phyloP scores from a whole-genome alignment of 2,888 invertebrate species.

The Mimumesa dahlbomi region DNA sequence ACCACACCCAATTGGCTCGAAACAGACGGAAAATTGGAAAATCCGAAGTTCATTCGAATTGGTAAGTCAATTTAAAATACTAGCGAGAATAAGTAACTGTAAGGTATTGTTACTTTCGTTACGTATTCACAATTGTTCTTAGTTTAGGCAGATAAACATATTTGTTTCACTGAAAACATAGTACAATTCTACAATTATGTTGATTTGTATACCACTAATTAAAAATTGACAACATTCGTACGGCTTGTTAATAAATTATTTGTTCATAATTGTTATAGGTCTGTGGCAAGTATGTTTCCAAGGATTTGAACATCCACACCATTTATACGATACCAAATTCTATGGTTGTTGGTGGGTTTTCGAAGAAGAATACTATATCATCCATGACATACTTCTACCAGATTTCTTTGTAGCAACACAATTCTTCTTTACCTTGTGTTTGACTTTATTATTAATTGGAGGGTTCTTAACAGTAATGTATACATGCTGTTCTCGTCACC shows the following conservation, averaged over 20 bases:
- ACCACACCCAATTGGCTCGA: constrained; percentile 98
- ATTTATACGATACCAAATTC: constrained; percentile 91
- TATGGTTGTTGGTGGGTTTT: constrained; percentile 98
- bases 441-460: constrained; percentile 90
- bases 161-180: no score
- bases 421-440: constrained; percentile 94
- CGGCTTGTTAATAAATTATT: background rate
- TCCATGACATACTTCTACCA: constrained; percentile 93
- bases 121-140: background rate
- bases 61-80: constrained; percentile 82
- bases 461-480: constrained; percentile 88
- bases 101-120: background rate
- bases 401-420: constrained; percentile 97
- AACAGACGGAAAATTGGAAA: constrained; percentile 89
- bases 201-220: no score
- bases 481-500: constrained; percentile 87
- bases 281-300: constrained; percentile 97
- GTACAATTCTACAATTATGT: no score
- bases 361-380: constrained; percentile 97
- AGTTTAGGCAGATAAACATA: background rate
- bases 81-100: background rate
- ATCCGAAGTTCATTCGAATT: constrained; percentile 90
- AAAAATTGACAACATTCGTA: no score
- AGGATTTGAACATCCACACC: constrained; percentile 92
- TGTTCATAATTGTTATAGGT: constrained; percentile 83